These are phyloP conservation scores for Dryobota labecula DNA, from an alignment of 2,888 invertebrate species.

Conservation along the genomic window DNA sequence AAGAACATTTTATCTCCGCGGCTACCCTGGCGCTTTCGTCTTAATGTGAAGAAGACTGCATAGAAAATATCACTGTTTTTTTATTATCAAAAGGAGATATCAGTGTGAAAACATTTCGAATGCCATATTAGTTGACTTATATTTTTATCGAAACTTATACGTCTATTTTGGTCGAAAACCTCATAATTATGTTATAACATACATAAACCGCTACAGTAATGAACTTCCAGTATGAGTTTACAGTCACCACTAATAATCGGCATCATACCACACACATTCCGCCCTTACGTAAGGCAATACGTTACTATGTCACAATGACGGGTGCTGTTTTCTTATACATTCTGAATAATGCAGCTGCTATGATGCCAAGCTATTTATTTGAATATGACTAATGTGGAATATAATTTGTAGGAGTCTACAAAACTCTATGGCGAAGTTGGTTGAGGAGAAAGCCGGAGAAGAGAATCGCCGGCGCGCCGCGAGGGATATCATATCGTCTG, in stretches of 20 bases:
- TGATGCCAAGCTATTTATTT: conserved; percentile 63
- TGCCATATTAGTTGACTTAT: background rate
- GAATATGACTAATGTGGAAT: conserved; percentile 55
- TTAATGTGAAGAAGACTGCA: background rate
- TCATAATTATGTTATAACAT: background rate
- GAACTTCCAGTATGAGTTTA: conserved; percentile 16
- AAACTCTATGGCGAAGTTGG: conserved; percentile 92
- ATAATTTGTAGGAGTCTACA: conserved; percentile 88
- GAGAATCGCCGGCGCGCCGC: conserved; percentile 91
- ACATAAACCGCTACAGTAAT: background rate
- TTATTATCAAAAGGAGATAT: background rate
- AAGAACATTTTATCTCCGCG: too few relatives aligned
- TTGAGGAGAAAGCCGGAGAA: conserved; percentile 89
- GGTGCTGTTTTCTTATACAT: conserved; percentile 44
- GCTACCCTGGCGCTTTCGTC: too few relatives aligned
- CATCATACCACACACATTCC: conserved; percentile 18
- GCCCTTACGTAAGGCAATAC: conserved; percentile 41
- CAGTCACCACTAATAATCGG: conserved; percentile 14
- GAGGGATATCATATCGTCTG: conserved; percentile 93
- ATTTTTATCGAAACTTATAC: background rate
- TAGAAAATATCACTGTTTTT: background rate
- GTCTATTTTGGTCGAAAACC: background rate
- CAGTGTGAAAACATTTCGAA: background rate
- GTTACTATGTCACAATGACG: conserved; percentile 47
- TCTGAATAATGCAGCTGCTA: conserved; percentile 56